These are phyloP conservation scores for Pseudomyrmex pallidus DNA, from an alignment of 1,140 invertebrate genomes.

Conservation along the genomic window DNA sequence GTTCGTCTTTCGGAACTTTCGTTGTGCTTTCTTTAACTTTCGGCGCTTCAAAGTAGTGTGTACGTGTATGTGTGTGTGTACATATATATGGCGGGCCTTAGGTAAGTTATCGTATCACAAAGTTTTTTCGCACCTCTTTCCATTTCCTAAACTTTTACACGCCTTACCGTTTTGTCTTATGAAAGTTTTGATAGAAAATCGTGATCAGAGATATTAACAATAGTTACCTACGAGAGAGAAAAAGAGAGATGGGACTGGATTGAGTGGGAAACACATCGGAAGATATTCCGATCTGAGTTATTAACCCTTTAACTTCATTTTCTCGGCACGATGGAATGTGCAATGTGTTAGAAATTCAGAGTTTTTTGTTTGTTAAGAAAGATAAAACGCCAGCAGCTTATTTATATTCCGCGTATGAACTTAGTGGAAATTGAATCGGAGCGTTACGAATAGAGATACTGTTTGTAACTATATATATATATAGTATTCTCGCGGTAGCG, in stretches of 20 bases:
- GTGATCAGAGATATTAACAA: constrained; percentile 56
- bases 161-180: constrained; percentile 36
- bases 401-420: constrained; percentile 50
- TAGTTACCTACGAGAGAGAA: constrained; percentile 22
- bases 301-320: constrained; percentile 30
- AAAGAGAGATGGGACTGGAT: too few species aligned
- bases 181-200: constrained; percentile 60
- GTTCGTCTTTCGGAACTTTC: constrained; percentile 49
- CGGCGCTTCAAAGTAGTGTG: constrained; percentile 28
- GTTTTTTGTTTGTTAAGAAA: constrained; percentile 42
- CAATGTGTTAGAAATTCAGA: constrained; percentile 22
- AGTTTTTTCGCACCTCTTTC: constrained; percentile 12
- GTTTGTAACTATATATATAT: constrained; percentile 14
- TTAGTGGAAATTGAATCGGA: constrained; percentile 45
- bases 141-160: constrained; percentile 30
- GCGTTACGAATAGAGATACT: constrained; percentile 45
- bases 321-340: background rate
- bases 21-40: constrained; percentile 31
- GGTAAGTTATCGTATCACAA: constrained; percentile 63
- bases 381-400: constrained; percentile 36
- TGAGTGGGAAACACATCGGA: background rate
- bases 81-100: background rate
- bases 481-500: constrained; percentile 1
- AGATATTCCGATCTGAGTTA: constrained; percentile 9
- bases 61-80: constrained; percentile 1